Base-by-base conservation (phyloP, 2,888 invertebrate species). In the Ormyrus labotus region DNA sequence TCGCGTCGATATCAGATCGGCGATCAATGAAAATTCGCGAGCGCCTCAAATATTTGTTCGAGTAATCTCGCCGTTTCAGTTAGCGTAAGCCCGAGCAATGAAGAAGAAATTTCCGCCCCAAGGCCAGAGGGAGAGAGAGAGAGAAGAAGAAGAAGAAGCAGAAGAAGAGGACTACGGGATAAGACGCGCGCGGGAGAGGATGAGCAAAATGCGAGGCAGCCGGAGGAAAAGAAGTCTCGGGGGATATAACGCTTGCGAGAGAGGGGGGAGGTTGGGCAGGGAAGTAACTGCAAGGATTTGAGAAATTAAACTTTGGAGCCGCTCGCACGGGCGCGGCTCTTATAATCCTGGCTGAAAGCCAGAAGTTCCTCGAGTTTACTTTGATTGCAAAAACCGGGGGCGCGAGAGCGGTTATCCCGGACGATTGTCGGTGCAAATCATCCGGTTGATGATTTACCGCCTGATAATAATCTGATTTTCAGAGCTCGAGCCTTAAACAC, bases 241-340 rank as follows among this genome's bases (percentile, higher is more conserved):
- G 80, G 72, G 80, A 71, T 76, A 67, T 72, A 67, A 50, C 72
- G 57, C 67, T 60, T 34, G 67, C 57, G 57, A 7, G 51, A 50
- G 57, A 64, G 47, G 13, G 65, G 9, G 51, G 34, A 1, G 11
- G 13, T 63, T n/a, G 63, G n/a, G 47, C 9, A 70, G 55, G 68
- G 68, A 73, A 63, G 58, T 53, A 71, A 81, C 82, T 81, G 81
- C 84, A 82, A 83, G 85, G 84, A 87, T 88, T 78, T 87, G 86
- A 87, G 87, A 87, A 88, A 89, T 88, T 88, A 87, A 88, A 88
- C 87, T 88, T 88, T 83, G 84, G 81, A 83, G 85, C 34, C 80
- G 70, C 34, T 34, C 79, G 63, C 60, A 83, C 82, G 82, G 76
- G 77, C 82, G 69, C 83, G 83, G 82, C 84, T 85, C 85, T 88